phyloP scores from a whole-genome alignment of 2,888 invertebrate species.

The Ochlodes sylvanus region DNA sequence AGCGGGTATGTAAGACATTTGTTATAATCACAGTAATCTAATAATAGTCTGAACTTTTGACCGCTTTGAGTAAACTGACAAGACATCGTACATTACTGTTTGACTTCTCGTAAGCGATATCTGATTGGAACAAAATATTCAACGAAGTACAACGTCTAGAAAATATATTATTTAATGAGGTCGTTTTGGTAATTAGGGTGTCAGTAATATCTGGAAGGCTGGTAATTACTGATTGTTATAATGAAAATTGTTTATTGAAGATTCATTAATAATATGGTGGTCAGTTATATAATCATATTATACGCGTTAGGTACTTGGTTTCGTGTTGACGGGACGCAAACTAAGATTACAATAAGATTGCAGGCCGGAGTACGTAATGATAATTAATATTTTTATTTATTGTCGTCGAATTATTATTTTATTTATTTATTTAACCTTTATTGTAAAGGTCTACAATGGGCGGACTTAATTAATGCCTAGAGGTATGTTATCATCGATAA shows the following conservation, averaged over 20 bases:
- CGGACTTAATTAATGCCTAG: too few relatives aligned
- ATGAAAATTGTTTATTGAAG: slow-evolving; percentile 6
- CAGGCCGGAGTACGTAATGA: too few relatives aligned
- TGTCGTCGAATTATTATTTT: too few relatives aligned
- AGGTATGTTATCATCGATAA: too few relatives aligned
- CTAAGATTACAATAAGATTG: too few relatives aligned
- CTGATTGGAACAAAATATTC: slow-evolving; percentile 10
- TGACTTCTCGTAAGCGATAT: not conserved
- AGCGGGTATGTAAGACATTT: slow-evolving; percentile 53
- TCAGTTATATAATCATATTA: not conserved
- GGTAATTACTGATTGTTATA: slow-evolving; percentile 2
- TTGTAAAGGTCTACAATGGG: too few relatives aligned
- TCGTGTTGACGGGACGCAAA: too few relatives aligned
- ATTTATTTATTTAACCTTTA: too few relatives aligned
- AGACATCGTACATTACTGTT: slow-evolving; percentile 19
- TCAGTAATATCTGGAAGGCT: not conserved
- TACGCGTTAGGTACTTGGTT: too few relatives aligned
- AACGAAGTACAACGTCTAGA: not conserved
- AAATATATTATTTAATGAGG: slow-evolving; percentile 19
- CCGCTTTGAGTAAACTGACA: slow-evolving; percentile 40
- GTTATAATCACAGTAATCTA: slow-evolving; percentile 47
- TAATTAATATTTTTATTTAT: too few relatives aligned
- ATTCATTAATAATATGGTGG: not conserved
- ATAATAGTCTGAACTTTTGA: slow-evolving; percentile 51
- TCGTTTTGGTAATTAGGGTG: slow-evolving; percentile 17